Evolutionary conservation across 2,797 vertebrate species (phyloP).

Genomic region (Sebastes oblongus): DNA sequence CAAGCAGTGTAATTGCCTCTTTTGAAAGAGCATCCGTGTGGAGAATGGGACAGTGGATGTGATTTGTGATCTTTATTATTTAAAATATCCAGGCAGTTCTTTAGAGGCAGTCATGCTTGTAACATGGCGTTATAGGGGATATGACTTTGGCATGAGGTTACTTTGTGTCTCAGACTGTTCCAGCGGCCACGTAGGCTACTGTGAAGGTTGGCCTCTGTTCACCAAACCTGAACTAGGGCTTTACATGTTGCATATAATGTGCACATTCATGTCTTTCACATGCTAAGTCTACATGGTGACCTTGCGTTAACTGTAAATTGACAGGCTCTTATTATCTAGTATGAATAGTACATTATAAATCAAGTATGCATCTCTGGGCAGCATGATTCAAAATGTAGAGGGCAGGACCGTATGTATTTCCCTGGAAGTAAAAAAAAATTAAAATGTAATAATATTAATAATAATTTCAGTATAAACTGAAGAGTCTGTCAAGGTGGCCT

Average conservation of each 20-base stretch:
- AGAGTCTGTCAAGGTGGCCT: not conserved
- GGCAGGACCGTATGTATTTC: not conserved
- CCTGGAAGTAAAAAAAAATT: not conserved
- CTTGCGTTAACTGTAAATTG: not conserved
- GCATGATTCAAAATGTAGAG: not conserved
- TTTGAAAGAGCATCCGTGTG: not conserved
- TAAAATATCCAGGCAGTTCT: not conserved
- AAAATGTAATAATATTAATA: not conserved
- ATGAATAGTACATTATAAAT: not conserved
- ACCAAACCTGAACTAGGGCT: not conserved
- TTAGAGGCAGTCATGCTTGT: not conserved
- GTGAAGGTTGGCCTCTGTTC: not conserved
- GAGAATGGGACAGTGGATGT: not conserved
- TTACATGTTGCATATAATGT: not conserved
- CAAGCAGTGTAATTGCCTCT: not conserved
- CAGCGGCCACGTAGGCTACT: not conserved
- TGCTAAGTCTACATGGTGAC: not conserved
- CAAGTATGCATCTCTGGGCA: not conserved
- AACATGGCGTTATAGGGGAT: not conserved
- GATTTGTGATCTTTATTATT: constrained; percentile 7
- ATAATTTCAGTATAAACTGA: not conserved
- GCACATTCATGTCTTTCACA: not conserved
- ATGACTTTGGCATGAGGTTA: not conserved
- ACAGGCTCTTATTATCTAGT: not conserved
- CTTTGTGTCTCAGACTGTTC: not conserved